A percentile compares a stretch with the other conserved stretches of the same genome.
phyloP scores from a whole-genome alignment of 1,140 invertebrate species.

The Aphelinus atriplicis region DNA sequence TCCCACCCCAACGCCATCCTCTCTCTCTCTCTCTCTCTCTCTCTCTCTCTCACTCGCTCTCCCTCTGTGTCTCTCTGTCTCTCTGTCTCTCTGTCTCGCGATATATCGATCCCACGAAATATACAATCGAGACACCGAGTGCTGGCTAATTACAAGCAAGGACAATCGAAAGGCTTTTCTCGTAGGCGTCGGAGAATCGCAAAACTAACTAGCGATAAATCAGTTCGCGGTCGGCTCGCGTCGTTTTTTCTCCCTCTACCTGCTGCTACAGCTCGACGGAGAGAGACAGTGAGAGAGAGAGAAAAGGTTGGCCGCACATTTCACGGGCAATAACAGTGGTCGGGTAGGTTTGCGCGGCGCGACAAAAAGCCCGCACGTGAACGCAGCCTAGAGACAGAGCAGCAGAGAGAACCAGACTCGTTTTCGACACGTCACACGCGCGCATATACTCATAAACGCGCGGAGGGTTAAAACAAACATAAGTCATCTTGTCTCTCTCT shows the following conservation, averaged over 20 bases:
- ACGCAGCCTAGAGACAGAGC: not conserved
- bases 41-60: no score
- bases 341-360: not conserved
- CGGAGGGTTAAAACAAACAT: constrained; percentile 49
- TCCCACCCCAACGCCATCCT: not conserved
- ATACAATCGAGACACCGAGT: no score
- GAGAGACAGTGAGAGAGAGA: no score
- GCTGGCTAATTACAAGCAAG: no score
- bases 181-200: no score
- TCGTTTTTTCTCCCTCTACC: no score
- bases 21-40: not conserved
- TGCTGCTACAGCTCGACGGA: no score
- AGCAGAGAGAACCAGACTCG: constrained; percentile 5
- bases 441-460: constrained; percentile 45
- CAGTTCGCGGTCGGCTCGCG: no score
- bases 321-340: constrained; percentile 15
- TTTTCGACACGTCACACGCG: constrained; percentile 45
- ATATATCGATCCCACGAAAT: no score
- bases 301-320: not conserved
- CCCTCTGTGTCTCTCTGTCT: not conserved
- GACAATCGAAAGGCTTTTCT: no score
- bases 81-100: not conserved
- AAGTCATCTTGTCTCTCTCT: constrained; percentile 35
- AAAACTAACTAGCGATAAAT: no score
- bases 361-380: not conserved